phyloP scores from a whole-genome alignment of 2,888 invertebrate genomes.

The Dryobotodes eremita region DNA sequence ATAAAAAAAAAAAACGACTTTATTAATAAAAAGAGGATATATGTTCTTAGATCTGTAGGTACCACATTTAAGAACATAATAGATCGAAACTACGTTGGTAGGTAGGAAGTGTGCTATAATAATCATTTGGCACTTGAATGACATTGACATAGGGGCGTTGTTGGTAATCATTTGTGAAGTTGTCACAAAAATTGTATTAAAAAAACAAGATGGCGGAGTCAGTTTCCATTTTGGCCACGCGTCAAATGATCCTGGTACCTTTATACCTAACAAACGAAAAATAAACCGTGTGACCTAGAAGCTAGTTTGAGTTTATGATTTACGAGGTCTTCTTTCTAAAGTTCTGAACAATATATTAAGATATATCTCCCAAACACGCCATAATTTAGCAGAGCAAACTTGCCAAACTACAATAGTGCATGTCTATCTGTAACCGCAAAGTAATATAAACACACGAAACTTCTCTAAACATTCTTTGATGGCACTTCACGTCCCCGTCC shows the following conservation, averaged over 20 bases:
- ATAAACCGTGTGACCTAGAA: neutral
- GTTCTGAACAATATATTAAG: neutral
- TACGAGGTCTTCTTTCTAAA: neutral
- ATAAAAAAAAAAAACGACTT: neutral
- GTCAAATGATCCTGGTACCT: neutral
- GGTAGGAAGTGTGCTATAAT: neutral
- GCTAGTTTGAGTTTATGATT: neutral
- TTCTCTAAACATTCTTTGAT: conserved; percentile 4
- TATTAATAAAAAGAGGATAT: neutral
- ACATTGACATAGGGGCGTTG: neutral
- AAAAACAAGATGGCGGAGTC: no score
- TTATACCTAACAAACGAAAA: neutral
- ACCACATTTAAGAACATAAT: neutral
- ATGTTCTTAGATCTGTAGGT: no score
- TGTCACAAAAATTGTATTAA: no score
- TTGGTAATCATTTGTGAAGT: no score
- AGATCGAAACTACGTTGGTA: neutral
- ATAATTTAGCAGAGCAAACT: neutral
- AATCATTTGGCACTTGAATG: neutral
- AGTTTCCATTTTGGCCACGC: neutral
- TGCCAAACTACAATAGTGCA: neutral
- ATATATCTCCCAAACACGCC: neutral
- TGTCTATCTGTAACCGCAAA: conserved; percentile 10
- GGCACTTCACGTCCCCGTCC: neutral
- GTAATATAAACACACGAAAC: conserved; percentile 14